Conservation (phyloP, 2,888 invertebrate genomes). For the Coleophora flavipennella region DNA sequence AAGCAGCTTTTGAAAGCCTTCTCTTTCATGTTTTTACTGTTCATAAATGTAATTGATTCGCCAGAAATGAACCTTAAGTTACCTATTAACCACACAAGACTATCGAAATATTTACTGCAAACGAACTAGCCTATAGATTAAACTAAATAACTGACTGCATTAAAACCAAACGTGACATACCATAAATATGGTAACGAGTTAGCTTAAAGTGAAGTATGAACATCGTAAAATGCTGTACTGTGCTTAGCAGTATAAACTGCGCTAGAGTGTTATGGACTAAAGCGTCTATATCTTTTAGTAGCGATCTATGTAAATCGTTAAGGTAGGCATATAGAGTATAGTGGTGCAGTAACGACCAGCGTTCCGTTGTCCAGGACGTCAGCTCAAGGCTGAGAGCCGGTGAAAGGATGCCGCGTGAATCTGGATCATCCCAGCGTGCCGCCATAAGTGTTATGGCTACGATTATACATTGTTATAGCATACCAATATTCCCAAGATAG, state of each 20-base stretch:
- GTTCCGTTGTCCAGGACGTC: conserved; percentile 33
- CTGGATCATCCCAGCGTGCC: conserved; percentile 60
- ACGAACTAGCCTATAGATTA: too few relatives aligned
- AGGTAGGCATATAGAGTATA: conserved; percentile 53
- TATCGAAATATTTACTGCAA: too few relatives aligned
- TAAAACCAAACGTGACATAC: too few relatives aligned
- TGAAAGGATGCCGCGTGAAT: conserved; percentile 63
- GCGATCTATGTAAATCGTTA: conserved; percentile 64
- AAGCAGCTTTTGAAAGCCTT: too few relatives aligned
- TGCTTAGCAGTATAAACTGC: conserved; percentile 23
- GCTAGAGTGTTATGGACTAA: background rate
- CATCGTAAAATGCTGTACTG: conserved; percentile 6
- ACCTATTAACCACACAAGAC: too few relatives aligned
- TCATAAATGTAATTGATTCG: too few relatives aligned
- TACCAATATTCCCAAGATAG: too few relatives aligned
- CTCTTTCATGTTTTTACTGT: too few relatives aligned
- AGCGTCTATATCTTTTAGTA: conserved; percentile 38
- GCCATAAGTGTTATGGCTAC: background rate
- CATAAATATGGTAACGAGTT: too few relatives aligned
- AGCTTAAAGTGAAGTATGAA: background rate
- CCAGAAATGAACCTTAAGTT: too few relatives aligned
- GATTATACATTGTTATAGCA: too few relatives aligned
- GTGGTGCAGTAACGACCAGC: conserved; percentile 50
- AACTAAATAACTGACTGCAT: too few relatives aligned
- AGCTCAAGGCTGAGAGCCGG: conserved; percentile 54